phyloP scores from a whole-genome alignment of 2,888 invertebrate species.

The Drosophila stalkeri region DNA sequence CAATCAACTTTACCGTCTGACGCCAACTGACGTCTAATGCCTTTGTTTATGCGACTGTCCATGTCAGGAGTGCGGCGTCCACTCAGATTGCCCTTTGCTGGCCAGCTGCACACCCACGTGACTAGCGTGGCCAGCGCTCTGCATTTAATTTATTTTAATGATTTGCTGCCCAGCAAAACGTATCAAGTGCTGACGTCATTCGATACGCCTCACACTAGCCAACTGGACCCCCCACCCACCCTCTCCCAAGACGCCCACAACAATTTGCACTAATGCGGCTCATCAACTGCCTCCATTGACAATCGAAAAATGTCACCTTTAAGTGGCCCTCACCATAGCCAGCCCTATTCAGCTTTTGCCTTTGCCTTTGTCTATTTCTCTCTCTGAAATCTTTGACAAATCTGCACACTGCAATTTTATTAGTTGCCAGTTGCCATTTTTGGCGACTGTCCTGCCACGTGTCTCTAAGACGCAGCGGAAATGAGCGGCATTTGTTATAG shows the following conservation, averaged over 20 bases:
- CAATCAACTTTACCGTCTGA: constrained; percentile 73
- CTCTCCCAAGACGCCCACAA: constrained; percentile 78
- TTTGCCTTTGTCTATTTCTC: constrained; percentile 32
- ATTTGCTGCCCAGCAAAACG: constrained; percentile 42
- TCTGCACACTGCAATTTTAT: constrained; percentile 70
- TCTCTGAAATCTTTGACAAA: constrained; percentile 69
- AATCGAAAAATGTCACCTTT: constrained; percentile 54
- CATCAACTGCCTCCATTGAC: constrained; percentile 65
- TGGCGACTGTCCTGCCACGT: constrained; percentile 58
- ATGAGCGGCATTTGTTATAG: constrained; percentile 62
- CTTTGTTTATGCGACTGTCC: constrained; percentile 64
- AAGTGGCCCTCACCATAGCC: constrained; percentile 59
- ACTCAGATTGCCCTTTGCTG: constrained; percentile 21
- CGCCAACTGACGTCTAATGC: constrained; percentile 70
- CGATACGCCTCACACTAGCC: constrained; percentile 27
- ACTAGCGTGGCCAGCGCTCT: constrained; percentile 8
- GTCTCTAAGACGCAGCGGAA: constrained; percentile 72
- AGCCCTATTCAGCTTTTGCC: constrained; percentile 8
- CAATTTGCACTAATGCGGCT: constrained; percentile 74
- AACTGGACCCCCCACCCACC: constrained; percentile 23
- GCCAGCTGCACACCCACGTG: constrained; percentile 30
- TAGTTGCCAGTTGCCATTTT: constrained; percentile 56
- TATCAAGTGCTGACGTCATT: constrained; percentile 61
- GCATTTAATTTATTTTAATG: constrained; percentile 69
- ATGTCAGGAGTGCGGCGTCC: neutral